Conservation (phyloP, 1,140 invertebrate genomes). For the Rhopalosiphum maidis region DNA sequence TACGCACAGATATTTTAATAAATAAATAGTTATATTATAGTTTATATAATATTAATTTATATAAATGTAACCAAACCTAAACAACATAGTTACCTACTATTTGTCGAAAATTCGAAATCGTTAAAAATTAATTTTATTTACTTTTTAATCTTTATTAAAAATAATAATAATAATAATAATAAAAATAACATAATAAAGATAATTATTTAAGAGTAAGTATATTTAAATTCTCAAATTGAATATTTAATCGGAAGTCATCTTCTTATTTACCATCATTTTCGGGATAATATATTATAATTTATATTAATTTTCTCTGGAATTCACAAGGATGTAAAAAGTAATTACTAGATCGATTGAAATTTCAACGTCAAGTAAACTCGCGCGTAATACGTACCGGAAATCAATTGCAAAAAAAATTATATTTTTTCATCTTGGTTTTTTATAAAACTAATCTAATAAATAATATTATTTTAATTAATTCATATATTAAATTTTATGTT, state of each 20-base stretch:
- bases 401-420: background rate
- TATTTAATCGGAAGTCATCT: background rate
- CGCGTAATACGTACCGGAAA: background rate
- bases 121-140: too few relatives aligned
- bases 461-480: slow-evolving; percentile 7
- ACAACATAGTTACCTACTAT: too few relatives aligned
- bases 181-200: too few relatives aligned
- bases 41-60: too few relatives aligned
- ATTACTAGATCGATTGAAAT: slow-evolving; percentile 20
- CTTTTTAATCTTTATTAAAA: too few relatives aligned
- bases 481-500: background rate
- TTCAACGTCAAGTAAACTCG: background rate
- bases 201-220: too few relatives aligned
- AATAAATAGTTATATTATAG: too few relatives aligned
- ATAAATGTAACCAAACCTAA: too few relatives aligned
- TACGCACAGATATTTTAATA: too few relatives aligned
- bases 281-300: background rate
- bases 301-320: background rate
- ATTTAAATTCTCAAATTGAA: background rate
- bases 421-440: background rate
- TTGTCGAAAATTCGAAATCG: too few relatives aligned
- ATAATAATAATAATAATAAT: too few relatives aligned
- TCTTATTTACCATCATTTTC: background rate
- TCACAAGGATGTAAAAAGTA: background rate
- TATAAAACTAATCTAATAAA: background rate